Percentiles rank a stretch among this genome's conserved stretches.
phyloP scores from a whole-genome alignment of 1,140 invertebrate species.

The Caenorhabditis remanei region DNA sequence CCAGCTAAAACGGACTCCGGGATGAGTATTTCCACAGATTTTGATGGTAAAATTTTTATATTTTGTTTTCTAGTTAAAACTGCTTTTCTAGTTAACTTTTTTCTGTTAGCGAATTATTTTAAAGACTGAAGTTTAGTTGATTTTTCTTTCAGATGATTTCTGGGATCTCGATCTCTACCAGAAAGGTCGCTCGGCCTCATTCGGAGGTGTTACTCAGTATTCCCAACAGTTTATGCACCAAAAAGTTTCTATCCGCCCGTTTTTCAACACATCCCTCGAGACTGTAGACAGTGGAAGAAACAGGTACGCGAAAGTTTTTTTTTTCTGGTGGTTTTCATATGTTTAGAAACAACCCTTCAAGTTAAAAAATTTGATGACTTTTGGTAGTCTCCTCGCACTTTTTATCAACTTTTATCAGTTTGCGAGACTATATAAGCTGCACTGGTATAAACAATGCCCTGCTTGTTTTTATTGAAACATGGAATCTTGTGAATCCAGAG shows the following conservation, averaged over 20 bases:
- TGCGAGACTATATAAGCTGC: not conserved
- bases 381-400: not conserved
- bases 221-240: constrained; percentile 27
- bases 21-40: constrained; percentile 36
- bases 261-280: constrained; percentile 31
- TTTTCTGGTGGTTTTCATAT: not conserved
- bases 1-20: constrained; percentile 13
- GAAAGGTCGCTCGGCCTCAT: not conserved
- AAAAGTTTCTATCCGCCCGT: not conserved
- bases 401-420: not conserved
- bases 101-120: too few relatives aligned
- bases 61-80: not conserved
- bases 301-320: constrained; percentile 4
- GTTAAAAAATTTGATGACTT: too few relatives aligned
- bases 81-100: too few relatives aligned
- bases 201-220: constrained; percentile 20
- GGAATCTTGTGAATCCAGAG: not conserved
- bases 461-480: not conserved
- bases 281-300: constrained; percentile 47
- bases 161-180: constrained; percentile 10
- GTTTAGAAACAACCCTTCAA: not conserved
- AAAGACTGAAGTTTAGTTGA: not conserved
- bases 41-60: not conserved
- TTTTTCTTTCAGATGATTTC: constrained; percentile 35
- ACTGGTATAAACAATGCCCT: too few relatives aligned